Conservation (phyloP, 2,797 vertebrate species). For the Cyprinodon diabolis region DNA sequence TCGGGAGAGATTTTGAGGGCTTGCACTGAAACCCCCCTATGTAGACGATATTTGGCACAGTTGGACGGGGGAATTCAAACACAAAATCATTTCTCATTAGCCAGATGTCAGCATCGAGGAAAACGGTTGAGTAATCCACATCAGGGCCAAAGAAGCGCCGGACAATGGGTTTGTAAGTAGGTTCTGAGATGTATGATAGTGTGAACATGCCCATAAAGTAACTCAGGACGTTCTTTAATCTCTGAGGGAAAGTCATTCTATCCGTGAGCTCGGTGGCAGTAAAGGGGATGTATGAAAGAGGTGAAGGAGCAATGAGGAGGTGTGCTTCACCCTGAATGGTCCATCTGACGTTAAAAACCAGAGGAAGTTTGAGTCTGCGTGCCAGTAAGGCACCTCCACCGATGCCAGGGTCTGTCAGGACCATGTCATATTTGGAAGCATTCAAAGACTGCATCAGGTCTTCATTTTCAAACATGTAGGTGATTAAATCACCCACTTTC, state of each 20-base stretch:
- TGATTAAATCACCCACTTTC: slow-evolving; percentile 30
- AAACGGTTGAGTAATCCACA: slow-evolving; percentile 70
- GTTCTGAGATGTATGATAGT: slow-evolving; percentile 37
- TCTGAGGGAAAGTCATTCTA: slow-evolving; percentile 69
- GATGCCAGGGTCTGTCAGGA: slow-evolving; percentile 71
- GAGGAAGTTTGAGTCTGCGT: slow-evolving; percentile 64
- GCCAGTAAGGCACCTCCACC: slow-evolving; percentile 67
- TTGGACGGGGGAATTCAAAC: slow-evolving; percentile 82
- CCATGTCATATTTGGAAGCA: slow-evolving; percentile 63
- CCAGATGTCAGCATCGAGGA: slow-evolving; percentile 80
- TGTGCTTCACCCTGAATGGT: slow-evolving; percentile 68
- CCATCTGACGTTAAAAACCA: slow-evolving; percentile 72
- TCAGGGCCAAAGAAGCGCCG: slow-evolving; percentile 68
- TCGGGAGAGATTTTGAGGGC: slow-evolving; percentile 68
- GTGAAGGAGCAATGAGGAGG: slow-evolving; percentile 66
- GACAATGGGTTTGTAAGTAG: slow-evolving; percentile 56
- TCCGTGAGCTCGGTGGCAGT: slow-evolving; percentile 59
- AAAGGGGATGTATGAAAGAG: slow-evolving; percentile 66
- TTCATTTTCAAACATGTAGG: slow-evolving; percentile 65
- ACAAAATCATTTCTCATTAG: slow-evolving; percentile 82
- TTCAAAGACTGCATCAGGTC: slow-evolving; percentile 55
- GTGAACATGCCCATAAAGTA: slow-evolving; percentile 33
- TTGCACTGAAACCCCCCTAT: slow-evolving; percentile 83
- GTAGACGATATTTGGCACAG: slow-evolving; percentile 82
- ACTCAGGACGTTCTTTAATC: slow-evolving; percentile 56